A percentile compares a stretch with the other conserved stretches of the same genome.
These are phyloP conservation scores for Neoascia interrupta DNA, from an alignment of 2,888 invertebrate genomes.

Conservation along the genomic window DNA sequence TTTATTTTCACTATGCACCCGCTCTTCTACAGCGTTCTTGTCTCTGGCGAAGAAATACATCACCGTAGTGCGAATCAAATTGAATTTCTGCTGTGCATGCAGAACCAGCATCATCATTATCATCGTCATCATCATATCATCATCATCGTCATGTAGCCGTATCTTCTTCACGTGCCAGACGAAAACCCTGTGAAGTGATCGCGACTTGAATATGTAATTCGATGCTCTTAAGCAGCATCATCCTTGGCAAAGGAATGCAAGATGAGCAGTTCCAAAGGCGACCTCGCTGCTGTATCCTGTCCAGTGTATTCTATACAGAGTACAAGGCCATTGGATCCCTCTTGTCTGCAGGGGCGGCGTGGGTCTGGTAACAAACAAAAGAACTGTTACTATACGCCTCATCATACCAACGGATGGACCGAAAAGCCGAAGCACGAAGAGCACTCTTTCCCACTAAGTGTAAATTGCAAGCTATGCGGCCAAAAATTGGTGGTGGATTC, in stretches of 20 bases:
- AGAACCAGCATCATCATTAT: constrained; percentile 52
- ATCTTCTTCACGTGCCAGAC: constrained; percentile 67
- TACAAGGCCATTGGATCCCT: constrained; percentile 10
- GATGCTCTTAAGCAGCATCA: constrained; percentile 36
- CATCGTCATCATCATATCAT: constrained; percentile 23
- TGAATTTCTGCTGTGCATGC: constrained; percentile 68
- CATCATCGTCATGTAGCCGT: constrained; percentile 59
- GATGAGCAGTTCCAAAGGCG: constrained; percentile 38
- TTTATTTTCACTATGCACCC: no score
- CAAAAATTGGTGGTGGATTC: constrained; percentile 34
- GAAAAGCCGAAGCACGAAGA: constrained; percentile 28
- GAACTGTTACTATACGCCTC: constrained; percentile 60
- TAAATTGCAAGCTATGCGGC: constrained; percentile 41
- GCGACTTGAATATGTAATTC: constrained; percentile 68
- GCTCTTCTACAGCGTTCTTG: constrained; percentile 6
- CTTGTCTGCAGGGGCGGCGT: background rate
- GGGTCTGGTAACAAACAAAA: constrained; percentile 49
- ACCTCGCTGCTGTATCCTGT: constrained; percentile 25
- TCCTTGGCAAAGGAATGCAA: constrained; percentile 44
- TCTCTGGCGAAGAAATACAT: constrained; percentile 43
- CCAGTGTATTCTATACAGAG: background rate
- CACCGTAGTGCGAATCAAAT: constrained; percentile 58
- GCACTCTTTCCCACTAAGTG: constrained; percentile 23
- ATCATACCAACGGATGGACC: constrained; percentile 44
- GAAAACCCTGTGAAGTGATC: constrained; percentile 68